A percentile compares a stretch with the other conserved stretches of the same genome.
Conservation (phyloP, 2,888 invertebrate genomes). For the Stenodema calcarata region DNA sequence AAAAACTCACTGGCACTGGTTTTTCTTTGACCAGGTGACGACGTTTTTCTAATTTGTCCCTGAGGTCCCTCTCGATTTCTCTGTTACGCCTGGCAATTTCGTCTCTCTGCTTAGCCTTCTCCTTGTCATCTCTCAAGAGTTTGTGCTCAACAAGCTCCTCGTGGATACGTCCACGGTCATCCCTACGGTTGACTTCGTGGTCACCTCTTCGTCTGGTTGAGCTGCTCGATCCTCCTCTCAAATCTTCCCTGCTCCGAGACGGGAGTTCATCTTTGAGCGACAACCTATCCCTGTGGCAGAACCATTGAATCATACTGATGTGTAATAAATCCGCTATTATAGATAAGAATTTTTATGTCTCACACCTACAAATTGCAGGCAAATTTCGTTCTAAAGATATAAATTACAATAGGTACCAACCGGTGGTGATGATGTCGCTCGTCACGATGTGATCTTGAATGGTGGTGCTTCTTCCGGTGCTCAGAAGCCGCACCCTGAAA, state of each 20-base stretch:
- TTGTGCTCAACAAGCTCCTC: slow-evolving; percentile 37
- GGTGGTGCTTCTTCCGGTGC: slow-evolving; percentile 57
- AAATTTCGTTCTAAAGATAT: too few species aligned
- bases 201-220: slow-evolving; percentile 7
- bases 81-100: slow-evolving; percentile 47
- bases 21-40: slow-evolving; percentile 50
- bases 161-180: slow-evolving; percentile 23
- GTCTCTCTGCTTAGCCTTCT: slow-evolving; percentile 47
- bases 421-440: slow-evolving; percentile 59
- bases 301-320: not conserved
- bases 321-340: not conserved
- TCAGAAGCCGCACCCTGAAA: slow-evolving; percentile 29
- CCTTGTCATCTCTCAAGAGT: slow-evolving; percentile 47
- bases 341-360: too few species aligned
- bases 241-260: slow-evolving; percentile 21
- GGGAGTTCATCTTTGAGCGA: slow-evolving; percentile 60
- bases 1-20: slow-evolving; percentile 4
- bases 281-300: slow-evolving; percentile 53
- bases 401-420: slow-evolving; percentile 50
- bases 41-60: slow-evolving; percentile 51
- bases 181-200: not conserved
- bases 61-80: slow-evolving; percentile 50
- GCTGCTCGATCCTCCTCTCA: not conserved
- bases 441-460: slow-evolving; percentile 61
- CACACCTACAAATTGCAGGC: too few species aligned